A percentile compares a stretch with the other conserved stretches of the same genome.
These are phyloP conservation scores for Balaeniceps rex DNA, from an alignment of 2,113 vertebrate genomes.

Conservation along the genomic window DNA sequence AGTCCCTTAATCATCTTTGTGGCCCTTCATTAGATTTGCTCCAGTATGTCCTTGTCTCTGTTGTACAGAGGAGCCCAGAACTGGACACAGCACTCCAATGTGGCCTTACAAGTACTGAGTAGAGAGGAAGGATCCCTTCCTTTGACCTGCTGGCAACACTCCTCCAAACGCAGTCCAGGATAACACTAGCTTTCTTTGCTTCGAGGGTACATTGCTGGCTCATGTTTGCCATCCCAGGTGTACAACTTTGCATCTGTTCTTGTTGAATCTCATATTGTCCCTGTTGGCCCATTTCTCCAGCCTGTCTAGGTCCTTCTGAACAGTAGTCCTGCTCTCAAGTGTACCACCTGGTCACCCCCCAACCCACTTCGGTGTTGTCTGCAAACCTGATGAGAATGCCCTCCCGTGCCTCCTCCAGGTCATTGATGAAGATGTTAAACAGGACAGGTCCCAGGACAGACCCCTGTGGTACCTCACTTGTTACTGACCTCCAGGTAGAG, in stretches of 20 bases:
- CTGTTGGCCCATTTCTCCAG: background rate
- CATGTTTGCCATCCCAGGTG: background rate
- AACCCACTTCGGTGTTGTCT: background rate
- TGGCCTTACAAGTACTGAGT: background rate
- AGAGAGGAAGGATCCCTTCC: background rate
- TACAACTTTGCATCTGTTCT: background rate
- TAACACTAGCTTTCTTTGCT: background rate
- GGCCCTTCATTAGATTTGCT: background rate
- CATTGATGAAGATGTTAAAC: background rate
- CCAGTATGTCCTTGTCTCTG: background rate
- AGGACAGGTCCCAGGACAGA: background rate
- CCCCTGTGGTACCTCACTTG: background rate
- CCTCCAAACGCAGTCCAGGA: background rate
- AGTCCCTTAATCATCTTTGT: background rate
- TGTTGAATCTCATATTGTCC: background rate
- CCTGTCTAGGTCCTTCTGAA: background rate
- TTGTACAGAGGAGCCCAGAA: background rate
- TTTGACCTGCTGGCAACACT: background rate
- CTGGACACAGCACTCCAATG: background rate
- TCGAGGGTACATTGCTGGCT: background rate
- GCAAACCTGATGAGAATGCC: background rate
- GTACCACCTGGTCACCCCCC: background rate
- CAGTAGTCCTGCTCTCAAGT: background rate
- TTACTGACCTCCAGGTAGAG: background rate
- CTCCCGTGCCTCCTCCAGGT: background rate